Percentiles rank a stretch among this genome's conserved stretches.
These are phyloP conservation scores for Clarias laeviceps DNA, from an alignment of 2,797 vertebrate species.

Conservation along the genomic window DNA sequence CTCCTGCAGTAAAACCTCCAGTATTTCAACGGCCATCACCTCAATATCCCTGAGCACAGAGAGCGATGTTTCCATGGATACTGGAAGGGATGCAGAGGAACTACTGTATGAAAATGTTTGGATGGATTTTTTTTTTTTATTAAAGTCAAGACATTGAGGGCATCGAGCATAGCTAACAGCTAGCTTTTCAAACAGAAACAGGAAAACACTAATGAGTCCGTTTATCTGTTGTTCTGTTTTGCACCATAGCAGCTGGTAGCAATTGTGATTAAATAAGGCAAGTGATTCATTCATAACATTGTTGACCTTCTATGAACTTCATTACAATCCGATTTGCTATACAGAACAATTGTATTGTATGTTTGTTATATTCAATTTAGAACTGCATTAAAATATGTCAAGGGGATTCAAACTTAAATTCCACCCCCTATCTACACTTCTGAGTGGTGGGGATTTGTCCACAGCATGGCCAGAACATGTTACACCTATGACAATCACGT, in stretches of 20 bases:
- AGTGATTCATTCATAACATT: neutral
- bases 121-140: neutral
- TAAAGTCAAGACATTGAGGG: neutral
- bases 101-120: constrained; percentile 7
- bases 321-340: neutral
- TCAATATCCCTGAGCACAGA: constrained; percentile 10
- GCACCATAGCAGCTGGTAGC: neutral
- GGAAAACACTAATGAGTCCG: neutral
- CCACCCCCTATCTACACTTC: neutral
- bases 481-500: neutral
- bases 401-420: neutral
- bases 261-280: neutral
- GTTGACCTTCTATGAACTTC: neutral
- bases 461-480: neutral
- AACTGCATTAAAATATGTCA: neutral
- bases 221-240: neutral
- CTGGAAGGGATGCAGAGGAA: constrained; percentile 14
- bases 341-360: neutral
- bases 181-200: neutral
- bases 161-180: neutral
- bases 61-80: constrained; percentile 25
- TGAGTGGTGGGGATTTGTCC: neutral
- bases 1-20: constrained; percentile 6
- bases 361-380: neutral
- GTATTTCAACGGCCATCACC: neutral